Percentiles rank a stretch among this genome's conserved stretches.
phyloP scores from a whole-genome alignment of 2,888 invertebrate species.

The Netelia fuscicornis region DNA sequence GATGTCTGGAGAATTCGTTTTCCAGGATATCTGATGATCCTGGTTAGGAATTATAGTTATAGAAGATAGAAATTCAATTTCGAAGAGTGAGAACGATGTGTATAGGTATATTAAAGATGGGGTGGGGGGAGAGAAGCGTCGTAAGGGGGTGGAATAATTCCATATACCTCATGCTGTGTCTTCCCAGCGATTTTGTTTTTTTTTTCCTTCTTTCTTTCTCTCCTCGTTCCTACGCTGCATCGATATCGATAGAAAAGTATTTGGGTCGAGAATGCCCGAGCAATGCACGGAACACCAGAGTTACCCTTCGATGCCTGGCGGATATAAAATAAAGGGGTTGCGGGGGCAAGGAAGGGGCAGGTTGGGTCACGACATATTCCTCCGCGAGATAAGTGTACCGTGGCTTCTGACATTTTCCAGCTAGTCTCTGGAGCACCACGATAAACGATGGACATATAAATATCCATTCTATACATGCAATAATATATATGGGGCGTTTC shows the following conservation, averaged over 20 bases:
- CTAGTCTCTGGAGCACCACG: slow-evolving; percentile 43
- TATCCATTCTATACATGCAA: not conserved
- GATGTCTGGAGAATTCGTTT: slow-evolving; percentile 12
- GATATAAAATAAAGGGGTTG: slow-evolving; percentile 24
- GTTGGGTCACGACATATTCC: slow-evolving; percentile 64
- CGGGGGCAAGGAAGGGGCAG: slow-evolving; percentile 9
- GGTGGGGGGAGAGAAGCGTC: slow-evolving; percentile 37
- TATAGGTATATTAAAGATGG: not conserved
- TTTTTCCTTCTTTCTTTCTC: slow-evolving; percentile 13
- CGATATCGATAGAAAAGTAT: slow-evolving; percentile 55
- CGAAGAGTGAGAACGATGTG: slow-evolving; percentile 33
- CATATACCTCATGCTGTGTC: slow-evolving; percentile 57
- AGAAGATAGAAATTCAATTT: slow-evolving; percentile 56
- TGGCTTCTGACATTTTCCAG: slow-evolving; percentile 65
- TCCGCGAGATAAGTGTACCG: slow-evolving; percentile 62
- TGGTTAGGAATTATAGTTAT: slow-evolving; percentile 33
- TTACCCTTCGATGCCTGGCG: slow-evolving; percentile 49
- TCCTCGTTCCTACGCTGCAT: slow-evolving; percentile 38
- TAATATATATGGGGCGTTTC: not conserved
- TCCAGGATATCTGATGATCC: slow-evolving; percentile 39
- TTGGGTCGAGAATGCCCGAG: slow-evolving; percentile 62
- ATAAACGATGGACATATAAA: slow-evolving; percentile 49
- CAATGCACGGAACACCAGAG: slow-evolving; percentile 15
- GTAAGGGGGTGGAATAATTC: slow-evolving; percentile 26
- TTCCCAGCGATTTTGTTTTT: slow-evolving; percentile 41